Evolutionary conservation across 92 coral and sea anemone genomes (phyloP), one percentile per base, ranked within the genome.

Genomic region (Epizoanthus rinbou): DNA sequence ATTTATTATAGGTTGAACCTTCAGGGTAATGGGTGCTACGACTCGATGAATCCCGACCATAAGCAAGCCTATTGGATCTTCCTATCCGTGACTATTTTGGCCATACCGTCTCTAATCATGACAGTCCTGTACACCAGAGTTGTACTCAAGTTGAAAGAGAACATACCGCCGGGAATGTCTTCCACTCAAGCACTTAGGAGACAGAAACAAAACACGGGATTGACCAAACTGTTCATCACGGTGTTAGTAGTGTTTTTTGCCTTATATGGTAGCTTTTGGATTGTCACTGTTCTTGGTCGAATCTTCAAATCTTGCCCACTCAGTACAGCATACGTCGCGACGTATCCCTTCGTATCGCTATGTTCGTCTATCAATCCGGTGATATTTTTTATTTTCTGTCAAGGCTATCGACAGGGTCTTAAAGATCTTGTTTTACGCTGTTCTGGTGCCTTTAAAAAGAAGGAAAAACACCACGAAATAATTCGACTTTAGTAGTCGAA

Each of bases 161-260:
- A 43, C 50, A 17, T 21, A 2, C 75, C 75, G 17, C 75, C 47
- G 0, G 75, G 57, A 19, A 45, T 70, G 16, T 70, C 75, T 14
- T 70, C 22, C 8, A 39, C 8, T 35, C 75, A 70, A 45, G 75
- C 19, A 70, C 2, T 70, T 2, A 43, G 47, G 57, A 70, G 75
- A 45, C 39, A 43, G 57, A 33, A 45, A 70, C 75, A 33, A 45
- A 70, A 70, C 17, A 43, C 9, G 57, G 22, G 56, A 41, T 9
- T 70, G 75, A 70, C 75, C 13, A 70, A 70, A 37, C 31, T 70
- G 28, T 70, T 70, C 6, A 70, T 70, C 18, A 70, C 75, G 3
- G 18, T 45, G 11, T 52, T 70, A 33, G n/a, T 24, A 4, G 54
- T 70, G 13, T 70, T 70, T 33, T 43, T 70, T 7, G 75, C 57